Evolutionary conservation across 2,888 invertebrate genomes (phyloP).

Genomic region (Agrochola macilenta): DNA sequence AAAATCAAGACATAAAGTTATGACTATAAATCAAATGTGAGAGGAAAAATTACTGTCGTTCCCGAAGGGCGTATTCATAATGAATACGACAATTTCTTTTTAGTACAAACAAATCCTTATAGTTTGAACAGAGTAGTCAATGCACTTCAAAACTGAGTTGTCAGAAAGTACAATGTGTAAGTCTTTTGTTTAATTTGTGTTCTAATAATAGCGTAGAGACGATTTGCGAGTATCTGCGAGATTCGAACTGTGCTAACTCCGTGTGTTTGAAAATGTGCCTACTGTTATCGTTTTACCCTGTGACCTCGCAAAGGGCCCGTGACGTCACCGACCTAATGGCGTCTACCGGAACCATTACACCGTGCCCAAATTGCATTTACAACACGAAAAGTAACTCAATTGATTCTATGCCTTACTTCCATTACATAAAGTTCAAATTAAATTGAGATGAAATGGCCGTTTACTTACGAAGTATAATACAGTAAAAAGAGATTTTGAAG

Average conservation of each 20-base stretch:
- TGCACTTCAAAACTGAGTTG: not conserved
- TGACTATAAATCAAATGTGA: not conserved
- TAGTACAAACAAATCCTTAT: not conserved
- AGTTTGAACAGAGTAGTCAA: not conserved
- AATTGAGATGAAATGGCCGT: conserved; percentile 5
- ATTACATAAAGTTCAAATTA: conserved; percentile 16
- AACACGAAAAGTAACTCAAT: conserved; percentile 43
- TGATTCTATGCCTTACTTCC: conserved; percentile 32
- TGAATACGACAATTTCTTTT: not conserved
- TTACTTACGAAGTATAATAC: conserved; percentile 54
- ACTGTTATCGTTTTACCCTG: conserved; percentile 11
- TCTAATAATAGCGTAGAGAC: not conserved
- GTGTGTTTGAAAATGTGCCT: not conserved
- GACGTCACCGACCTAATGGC: conserved; percentile 68
- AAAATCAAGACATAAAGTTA: not conserved
- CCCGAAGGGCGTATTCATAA: not conserved
- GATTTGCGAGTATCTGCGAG: not conserved
- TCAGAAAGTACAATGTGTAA: not conserved
- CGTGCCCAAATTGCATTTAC: conserved; percentile 65
- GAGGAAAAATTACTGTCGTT: not conserved
- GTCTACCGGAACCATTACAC: conserved; percentile 64
- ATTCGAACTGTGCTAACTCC: not conserved
- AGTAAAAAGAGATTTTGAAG: conserved; percentile 62
- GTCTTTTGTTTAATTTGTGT: not conserved
- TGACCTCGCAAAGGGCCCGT: conserved; percentile 41